phyloP scores from a whole-genome alignment of 2,797 vertebrate genomes.

The Heliangelus exortis region DNA sequence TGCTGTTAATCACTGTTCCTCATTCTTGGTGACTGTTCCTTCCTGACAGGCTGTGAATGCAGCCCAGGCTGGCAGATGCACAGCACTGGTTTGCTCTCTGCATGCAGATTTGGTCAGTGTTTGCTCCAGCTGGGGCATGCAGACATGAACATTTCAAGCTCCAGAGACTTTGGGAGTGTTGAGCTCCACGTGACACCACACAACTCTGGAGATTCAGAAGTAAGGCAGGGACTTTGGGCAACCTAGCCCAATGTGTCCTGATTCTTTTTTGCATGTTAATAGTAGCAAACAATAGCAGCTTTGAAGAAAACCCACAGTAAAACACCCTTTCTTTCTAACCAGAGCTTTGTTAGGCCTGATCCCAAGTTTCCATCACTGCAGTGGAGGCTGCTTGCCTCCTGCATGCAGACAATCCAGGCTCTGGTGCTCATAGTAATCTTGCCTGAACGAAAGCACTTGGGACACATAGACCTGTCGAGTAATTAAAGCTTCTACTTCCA shows the following conservation, averaged over 20 bases:
- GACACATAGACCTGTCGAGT: not conserved
- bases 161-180: not conserved
- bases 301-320: not conserved
- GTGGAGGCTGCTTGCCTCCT: not conserved
- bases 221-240: not conserved
- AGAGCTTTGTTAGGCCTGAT: not conserved
- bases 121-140: fast-evolving
- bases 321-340: not conserved
- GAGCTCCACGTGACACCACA: fast-evolving
- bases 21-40: not conserved
- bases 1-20: conserved; percentile 13
- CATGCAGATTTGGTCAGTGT: not conserved
- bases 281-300: not conserved
- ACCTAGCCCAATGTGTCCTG: no score
- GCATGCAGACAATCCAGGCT: not conserved
- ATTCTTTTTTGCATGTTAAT: not conserved
- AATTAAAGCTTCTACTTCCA: not conserved
- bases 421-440: not conserved
- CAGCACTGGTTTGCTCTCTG: not conserved
- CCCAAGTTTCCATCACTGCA: not conserved
- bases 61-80: not conserved
- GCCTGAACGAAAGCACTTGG: not conserved
- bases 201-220: not conserved
- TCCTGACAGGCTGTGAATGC: fast-evolving
- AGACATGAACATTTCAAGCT: fast-evolving